Conservation (phyloP, 2,113 vertebrate species). For the Eupsittula cactorum region DNA sequence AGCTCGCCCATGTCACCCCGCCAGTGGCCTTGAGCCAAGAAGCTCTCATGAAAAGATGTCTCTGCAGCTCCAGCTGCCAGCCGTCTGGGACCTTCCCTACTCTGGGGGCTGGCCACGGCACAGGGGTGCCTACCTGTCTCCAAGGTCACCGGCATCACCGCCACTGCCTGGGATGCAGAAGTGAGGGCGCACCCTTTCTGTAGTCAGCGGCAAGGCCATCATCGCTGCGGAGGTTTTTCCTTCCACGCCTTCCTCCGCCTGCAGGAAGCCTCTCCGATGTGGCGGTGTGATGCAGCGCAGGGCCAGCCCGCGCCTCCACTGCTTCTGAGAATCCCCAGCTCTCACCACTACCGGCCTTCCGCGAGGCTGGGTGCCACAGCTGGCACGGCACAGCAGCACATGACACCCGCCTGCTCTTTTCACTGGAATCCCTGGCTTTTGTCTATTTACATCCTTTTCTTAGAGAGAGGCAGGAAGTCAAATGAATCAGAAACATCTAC, state of each 20-base stretch:
- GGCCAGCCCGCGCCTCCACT: conserved; percentile 69
- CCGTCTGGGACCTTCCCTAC: background rate
- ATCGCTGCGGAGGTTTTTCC: background rate
- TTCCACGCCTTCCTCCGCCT: background rate
- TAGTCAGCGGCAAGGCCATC: background rate
- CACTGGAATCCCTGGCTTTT: conserved; percentile 67
- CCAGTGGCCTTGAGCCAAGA: background rate
- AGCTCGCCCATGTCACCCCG: background rate
- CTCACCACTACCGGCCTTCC: conserved; percentile 86
- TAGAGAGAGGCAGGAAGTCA: conserved; percentile 73
- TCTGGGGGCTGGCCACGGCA: background rate
- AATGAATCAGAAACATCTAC: conserved; percentile 46
- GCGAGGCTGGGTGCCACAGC: conserved; percentile 67
- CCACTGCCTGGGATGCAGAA: fast-evolving
- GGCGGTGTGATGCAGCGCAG: conserved; percentile 25
- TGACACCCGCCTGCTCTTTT: conserved; percentile 63
- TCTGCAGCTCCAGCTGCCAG: background rate
- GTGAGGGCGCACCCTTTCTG: background rate
- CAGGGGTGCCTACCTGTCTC: background rate
- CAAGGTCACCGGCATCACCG: background rate
- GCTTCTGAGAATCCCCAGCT: conserved; percentile 82
- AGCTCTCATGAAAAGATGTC: background rate
- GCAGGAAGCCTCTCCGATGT: conserved; percentile 75
- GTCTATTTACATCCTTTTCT: conserved; percentile 72
- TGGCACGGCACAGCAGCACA: conserved; percentile 12